Conservation (phyloP, 1,140 invertebrate species). For the Maniola jurtina region DNA sequence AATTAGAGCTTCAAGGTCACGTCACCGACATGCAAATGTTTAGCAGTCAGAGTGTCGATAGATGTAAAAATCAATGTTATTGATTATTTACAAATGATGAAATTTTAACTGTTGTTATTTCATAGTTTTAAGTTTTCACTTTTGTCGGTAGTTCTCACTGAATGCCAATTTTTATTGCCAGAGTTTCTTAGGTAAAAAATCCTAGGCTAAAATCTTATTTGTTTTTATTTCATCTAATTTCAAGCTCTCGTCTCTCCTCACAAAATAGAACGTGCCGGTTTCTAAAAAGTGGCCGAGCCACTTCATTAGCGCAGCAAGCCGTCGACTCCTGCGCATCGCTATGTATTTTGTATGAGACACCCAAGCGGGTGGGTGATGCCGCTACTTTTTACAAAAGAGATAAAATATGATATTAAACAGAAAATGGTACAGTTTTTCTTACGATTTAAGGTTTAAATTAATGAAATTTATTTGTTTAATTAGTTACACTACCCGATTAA, state of each 20-base stretch:
- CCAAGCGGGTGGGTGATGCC: constrained; percentile 1
- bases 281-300: constrained; percentile 7
- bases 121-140: no score
- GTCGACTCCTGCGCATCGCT: constrained; percentile 5
- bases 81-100: no score
- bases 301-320: constrained; percentile 12
- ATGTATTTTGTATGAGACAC: constrained; percentile 14
- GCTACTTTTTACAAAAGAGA: not conserved
- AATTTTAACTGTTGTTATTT: no score
- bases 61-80: no score
- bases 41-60: no score
- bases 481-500: no score
- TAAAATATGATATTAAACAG: not conserved
- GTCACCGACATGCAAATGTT: no score
- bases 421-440: not conserved
- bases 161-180: no score
- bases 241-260: not conserved
- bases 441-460: not conserved
- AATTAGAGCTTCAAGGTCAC: no score
- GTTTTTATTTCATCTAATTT: constrained; percentile 3
- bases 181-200: no score
- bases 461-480: no score
- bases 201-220: not conserved
- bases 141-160: no score
- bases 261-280: constrained; percentile 3